Evolutionary conservation across 2,888 invertebrate genomes (phyloP).

Genomic region (Ormia ochracea): DNA sequence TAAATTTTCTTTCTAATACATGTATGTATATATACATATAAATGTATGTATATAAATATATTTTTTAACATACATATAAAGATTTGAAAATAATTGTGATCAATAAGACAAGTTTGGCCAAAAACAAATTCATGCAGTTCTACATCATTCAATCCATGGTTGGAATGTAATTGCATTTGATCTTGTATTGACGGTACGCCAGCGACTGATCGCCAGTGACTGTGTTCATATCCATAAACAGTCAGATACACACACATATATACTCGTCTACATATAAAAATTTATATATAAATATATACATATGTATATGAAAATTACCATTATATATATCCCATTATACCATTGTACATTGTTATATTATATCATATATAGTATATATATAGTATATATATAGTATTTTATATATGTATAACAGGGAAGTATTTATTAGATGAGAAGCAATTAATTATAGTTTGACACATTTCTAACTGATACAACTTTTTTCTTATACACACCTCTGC

Average conservation of each 20-base stretch:
- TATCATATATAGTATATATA: too few relatives aligned
- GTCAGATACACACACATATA: too few relatives aligned
- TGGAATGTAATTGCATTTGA: background rate
- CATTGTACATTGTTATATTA: too few relatives aligned
- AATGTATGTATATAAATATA: too few relatives aligned
- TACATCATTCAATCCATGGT: background rate
- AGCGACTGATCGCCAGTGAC: background rate
- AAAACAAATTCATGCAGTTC: background rate
- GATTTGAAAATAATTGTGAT: background rate
- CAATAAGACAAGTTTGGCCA: background rate
- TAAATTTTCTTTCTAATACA: background rate
- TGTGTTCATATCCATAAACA: too few relatives aligned
- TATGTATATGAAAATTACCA: too few relatives aligned
- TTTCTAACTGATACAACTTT: conserved; percentile 39
- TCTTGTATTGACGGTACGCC: background rate
- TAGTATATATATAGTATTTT: too few relatives aligned
- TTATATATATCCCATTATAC: too few relatives aligned
- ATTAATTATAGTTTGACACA: conserved; percentile 38
- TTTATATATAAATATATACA: too few relatives aligned
- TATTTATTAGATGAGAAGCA: conserved; percentile 10
- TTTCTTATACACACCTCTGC: background rate
- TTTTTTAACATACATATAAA: background rate
- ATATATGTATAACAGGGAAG: conserved; percentile 24
- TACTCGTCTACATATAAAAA: too few relatives aligned
- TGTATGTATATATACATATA: too few relatives aligned